Evolutionary conservation across 2,797 vertebrate genomes (phyloP).

Genomic region (Margarornis squamiger): DNA sequence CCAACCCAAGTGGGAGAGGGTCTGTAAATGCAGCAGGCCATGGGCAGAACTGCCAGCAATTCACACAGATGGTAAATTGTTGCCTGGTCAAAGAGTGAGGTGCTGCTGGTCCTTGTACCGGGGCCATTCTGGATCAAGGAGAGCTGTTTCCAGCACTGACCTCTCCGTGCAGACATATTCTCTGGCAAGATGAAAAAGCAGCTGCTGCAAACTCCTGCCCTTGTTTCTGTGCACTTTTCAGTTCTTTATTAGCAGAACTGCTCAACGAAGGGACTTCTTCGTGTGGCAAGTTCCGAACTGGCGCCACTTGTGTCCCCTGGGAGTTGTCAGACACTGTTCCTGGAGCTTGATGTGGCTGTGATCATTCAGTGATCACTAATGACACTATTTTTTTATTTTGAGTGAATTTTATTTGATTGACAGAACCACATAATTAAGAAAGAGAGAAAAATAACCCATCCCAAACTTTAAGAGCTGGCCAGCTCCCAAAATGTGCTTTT

Average conservation of each 20-base stretch:
- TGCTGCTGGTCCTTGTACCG: neutral
- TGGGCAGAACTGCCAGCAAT: neutral
- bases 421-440: conserved; percentile 11
- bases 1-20: neutral
- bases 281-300: neutral
- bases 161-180: neutral
- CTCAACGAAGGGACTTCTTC: neutral
- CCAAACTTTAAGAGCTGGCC: neutral
- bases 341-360: neutral
- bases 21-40: neutral
- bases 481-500: neutral
- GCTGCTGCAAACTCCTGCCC: neutral
- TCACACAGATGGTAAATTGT: accelerated
- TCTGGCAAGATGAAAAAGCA: neutral
- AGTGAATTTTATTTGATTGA: conserved; percentile 1
- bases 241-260: neutral
- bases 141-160: neutral
- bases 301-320: neutral
- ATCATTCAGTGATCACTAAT: neutral
- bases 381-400: neutral
- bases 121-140: neutral
- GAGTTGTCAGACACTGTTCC: neutral
- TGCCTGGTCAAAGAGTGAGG: neutral
- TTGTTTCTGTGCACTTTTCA: neutral
- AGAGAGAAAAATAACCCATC: neutral